Evolutionary conservation across 2,113 vertebrate genomes (phyloP).

Genomic region (Onychostoma macrolepis): DNA sequence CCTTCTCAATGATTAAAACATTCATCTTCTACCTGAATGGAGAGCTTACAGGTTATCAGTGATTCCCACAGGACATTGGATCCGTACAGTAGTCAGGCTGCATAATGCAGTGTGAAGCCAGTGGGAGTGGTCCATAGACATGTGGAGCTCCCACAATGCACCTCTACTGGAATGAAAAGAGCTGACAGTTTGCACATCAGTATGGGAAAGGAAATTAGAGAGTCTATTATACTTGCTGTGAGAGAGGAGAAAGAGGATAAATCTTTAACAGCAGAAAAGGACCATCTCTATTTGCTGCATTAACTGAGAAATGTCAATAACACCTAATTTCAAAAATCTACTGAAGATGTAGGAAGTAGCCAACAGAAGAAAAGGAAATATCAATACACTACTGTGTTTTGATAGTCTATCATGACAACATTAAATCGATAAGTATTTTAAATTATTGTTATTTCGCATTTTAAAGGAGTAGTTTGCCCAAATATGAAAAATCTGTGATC

Average conservation of each 20-base stretch:
- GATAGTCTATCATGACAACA: background rate
- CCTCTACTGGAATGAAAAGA: background rate
- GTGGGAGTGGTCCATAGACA: slow-evolving; percentile 20
- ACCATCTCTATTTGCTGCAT: slow-evolving; percentile 7
- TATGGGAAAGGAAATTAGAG: background rate
- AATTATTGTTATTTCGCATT: background rate
- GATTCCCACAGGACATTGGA: slow-evolving; percentile 28
- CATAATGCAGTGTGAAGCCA: background rate
- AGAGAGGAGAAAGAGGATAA: too few relatives aligned
- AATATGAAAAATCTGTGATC: background rate
- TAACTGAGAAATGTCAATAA: background rate
- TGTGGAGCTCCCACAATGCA: background rate
- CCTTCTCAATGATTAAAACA: background rate
- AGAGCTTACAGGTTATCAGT: slow-evolving; percentile 16
- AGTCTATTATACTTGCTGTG: background rate
- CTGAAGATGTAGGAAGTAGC: background rate
- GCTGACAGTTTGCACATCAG: background rate
- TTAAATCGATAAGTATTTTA: background rate
- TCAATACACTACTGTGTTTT: background rate
- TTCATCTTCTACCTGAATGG: background rate
- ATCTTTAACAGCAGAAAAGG: background rate
- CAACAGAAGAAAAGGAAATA: background rate
- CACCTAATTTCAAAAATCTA: background rate
- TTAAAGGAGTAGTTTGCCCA: background rate
- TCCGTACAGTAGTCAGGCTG: background rate